Evolutionary conservation across 2,797 vertebrate species (phyloP), one percentile per base, ranked within the genome.

Genomic region (Morus bassanus): DNA sequence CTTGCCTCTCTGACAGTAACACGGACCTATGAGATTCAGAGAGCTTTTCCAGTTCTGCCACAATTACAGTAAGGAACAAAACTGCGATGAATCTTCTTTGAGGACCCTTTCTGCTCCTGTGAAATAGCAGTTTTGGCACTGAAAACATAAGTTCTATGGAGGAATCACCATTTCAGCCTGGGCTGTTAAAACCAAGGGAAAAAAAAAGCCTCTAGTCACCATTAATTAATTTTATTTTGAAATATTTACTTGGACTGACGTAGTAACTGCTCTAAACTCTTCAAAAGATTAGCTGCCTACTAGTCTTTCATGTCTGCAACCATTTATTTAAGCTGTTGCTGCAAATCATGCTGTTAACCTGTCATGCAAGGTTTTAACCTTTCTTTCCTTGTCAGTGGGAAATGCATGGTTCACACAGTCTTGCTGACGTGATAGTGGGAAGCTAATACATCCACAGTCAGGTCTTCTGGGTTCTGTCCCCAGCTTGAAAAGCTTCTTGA

Each of bases 271-370:
- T 86, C 69, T 75, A 39, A 73, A 86, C 73, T 77, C 86, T 86
- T 81, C 88, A 93, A 90, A 91, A 91, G 95, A 96, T 96, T 95
- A 96, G 65, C 85, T 91, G 91, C 87, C 91, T 93, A 78, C 79
- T 92, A 56, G 82, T 91, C 69, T 70, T n/a, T 23, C 3, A 0
- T 89, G 82, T 57, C 91, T 91, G 69, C 65, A 81, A 90, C 61
- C 89, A 63, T 61, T 92, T 92, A 60, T 91, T 92, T 59, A 84
- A 94, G 85, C 85, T 75, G 39, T 9, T 94, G 68, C 85, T 94
- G 81, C 79, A 96, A 95, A 91, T 95, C 87, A 57, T 61, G 91
- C 82, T 91, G 87, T 90, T 95, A 95, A 88, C 93, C 78, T 92
- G 95, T 70, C 91, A 57, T 3, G 67, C 60, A 31, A 67, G 86